These are phyloP conservation scores for Liposcelis brunnea DNA, from an alignment of 2,888 invertebrate genomes.

Conservation along the genomic window DNA sequence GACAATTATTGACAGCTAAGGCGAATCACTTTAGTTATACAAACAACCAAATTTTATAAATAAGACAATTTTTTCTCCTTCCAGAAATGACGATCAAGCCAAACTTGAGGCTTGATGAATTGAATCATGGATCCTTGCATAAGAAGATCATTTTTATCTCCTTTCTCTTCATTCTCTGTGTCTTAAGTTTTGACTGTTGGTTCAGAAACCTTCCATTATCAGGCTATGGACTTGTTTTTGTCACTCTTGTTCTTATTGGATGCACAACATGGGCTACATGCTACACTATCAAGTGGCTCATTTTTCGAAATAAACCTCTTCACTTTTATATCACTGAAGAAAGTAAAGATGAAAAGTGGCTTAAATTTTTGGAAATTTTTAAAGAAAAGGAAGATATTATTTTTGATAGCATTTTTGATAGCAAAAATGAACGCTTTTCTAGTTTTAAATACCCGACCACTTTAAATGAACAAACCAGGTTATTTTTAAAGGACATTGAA, in stretches of 20 bases:
- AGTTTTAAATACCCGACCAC: slow-evolving; percentile 1
- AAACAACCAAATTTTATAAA: no score
- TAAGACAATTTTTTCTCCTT: neutral
- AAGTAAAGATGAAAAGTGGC: slow-evolving; percentile 4
- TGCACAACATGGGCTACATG: slow-evolving; percentile 1
- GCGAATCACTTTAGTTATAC: no score
- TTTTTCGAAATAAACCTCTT: neutral
- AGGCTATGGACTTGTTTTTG: slow-evolving; percentile 4
- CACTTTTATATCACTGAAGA: neutral
- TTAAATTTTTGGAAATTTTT: neutral
- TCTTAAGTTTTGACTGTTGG: slow-evolving; percentile 5
- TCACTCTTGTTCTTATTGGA: slow-evolving; percentile 1
- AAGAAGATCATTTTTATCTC: neutral
- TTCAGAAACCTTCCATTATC: slow-evolving; percentile 6
- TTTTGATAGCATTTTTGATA: slow-evolving; percentile 2
- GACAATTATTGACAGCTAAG: no score
- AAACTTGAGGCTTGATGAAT: neutral
- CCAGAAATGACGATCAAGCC: neutral
- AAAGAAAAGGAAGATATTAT: slow-evolving; percentile 2
- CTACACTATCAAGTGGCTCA: neutral
- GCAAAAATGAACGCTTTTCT: neutral
- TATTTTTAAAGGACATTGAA: slow-evolving; percentile 5
- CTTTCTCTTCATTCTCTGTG: neutral
- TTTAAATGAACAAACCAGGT: slow-evolving; percentile 4
- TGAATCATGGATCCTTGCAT: neutral